Evolutionary conservation across 2,113 vertebrate genomes (phyloP), one percentile per base, ranked within the genome.

Genomic region (Phyllostomus discolor): DNA sequence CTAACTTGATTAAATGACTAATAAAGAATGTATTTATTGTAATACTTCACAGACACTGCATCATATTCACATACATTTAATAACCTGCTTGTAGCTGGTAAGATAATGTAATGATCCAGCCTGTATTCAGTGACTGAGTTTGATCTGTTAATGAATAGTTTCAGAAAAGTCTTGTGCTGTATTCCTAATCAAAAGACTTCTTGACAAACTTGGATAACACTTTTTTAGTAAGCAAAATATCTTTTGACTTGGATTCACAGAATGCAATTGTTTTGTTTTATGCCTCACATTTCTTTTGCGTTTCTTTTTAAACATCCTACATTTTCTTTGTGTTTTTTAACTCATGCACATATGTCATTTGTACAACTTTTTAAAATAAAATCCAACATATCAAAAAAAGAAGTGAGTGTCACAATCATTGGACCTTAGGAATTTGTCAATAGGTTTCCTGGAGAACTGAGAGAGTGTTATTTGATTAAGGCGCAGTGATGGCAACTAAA

Each of bases 321-420:
- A 73, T 97, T 96, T 89, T 86, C 83, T 17, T 94, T 93, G 52
- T 96, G 70, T 95, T 97, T 98, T 98, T 97, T 93, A 98, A 97
- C 95, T 97, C 95, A 94, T 93, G 66, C 78, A 52, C 75, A 96
- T 97, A 90, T 79, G 94, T 94, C 98, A 48, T 97, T 98, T 98
- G 96, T 98, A 98, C 97, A 98, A 96, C n/a, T 98, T 98, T 98
- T 91, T 94, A 98, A 93, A 95, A 98, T 97, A 98, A 98, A 98
- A 95, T 38, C 52, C 70, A 69, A 57, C 80, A 26, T 78, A 54
- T 38, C 38, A 83, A 84, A 95, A 66, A 62, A 62, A 64, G 12
- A 64, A 64, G 26, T 66, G 64, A 17, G 33, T 67, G 64, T 67
- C 64, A 67, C 33, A 66, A 59, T 70, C 35, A 33, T 24, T 50